phyloP scores from a whole-genome alignment of 1,140 invertebrate species.

The Nylanderia fulva region DNA sequence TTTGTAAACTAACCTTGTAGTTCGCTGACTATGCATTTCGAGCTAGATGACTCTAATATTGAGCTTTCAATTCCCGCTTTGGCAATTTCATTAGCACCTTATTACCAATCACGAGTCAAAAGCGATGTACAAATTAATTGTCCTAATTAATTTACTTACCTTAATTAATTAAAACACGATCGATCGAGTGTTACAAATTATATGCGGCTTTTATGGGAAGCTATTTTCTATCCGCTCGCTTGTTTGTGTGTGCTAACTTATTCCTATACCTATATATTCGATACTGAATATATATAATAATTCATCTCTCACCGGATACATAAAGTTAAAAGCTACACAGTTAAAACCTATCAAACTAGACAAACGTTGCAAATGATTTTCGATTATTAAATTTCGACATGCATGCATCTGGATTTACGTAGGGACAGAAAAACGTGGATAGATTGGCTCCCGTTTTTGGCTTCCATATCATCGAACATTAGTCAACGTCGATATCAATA shows the following conservation, averaged over 20 bases:
- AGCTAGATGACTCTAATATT: too few relatives aligned
- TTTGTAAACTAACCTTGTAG: background rate
- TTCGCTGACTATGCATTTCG: background rate
- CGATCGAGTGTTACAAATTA: background rate
- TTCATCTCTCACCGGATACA: background rate
- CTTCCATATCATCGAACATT: conserved; percentile 31
- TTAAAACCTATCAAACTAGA: background rate
- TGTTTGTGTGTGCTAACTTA: too few relatives aligned
- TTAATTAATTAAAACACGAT: conserved; percentile 26
- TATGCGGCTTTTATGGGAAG: background rate
- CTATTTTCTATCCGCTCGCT: background rate
- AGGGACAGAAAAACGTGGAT: background rate
- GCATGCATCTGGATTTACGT: background rate
- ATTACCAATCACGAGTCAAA: background rate
- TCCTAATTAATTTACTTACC: background rate
- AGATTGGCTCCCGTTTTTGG: conserved; percentile 20
- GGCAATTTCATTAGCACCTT: background rate
- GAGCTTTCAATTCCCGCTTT: background rate
- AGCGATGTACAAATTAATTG: conserved; percentile 9
- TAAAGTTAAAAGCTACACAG: background rate
- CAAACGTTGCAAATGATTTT: conserved; percentile 40
- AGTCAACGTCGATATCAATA: conserved; percentile 43
- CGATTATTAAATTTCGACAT: conserved; percentile 32
- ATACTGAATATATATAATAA: background rate
- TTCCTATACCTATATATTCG: background rate